Evolutionary conservation across 2,113 vertebrate genomes (phyloP).

Genomic region (Paratilapia polleni): DNA sequence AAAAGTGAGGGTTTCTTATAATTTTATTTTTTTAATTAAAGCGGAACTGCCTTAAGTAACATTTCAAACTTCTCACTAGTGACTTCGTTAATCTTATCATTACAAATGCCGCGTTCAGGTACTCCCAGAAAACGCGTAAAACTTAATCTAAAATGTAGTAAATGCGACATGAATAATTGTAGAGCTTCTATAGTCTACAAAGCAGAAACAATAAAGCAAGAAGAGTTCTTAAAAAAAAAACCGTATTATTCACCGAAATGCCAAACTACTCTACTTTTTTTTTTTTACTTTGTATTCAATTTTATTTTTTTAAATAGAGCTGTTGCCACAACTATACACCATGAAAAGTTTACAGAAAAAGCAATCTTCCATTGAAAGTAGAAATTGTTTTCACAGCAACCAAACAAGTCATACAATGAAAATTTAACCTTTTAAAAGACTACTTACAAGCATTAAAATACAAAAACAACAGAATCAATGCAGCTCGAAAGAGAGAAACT

Average conservation of each 20-base stretch:
- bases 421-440: no score
- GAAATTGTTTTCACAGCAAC: no score
- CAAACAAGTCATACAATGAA: no score
- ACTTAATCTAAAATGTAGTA: rapidly evolving
- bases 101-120: slow-evolving; percentile 39
- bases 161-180: background rate
- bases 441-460: no score
- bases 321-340: no score
- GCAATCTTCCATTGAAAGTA: background rate
- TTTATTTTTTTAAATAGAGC: no score
- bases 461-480: background rate
- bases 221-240: background rate
- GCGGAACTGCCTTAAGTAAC: background rate
- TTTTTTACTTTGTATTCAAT: no score
- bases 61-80: background rate
- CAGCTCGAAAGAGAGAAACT: background rate
- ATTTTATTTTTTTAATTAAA: background rate
- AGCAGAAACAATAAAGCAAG: background rate
- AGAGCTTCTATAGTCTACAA: background rate
- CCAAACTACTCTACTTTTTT: background rate
- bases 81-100: slow-evolving; percentile 1
- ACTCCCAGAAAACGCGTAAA: slow-evolving; percentile 14
- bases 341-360: background rate
- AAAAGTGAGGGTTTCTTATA: background rate
- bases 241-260: no score